Base-by-base conservation (phyloP, 2,888 invertebrate genomes). In the Cerceris ruficornis region DNA sequence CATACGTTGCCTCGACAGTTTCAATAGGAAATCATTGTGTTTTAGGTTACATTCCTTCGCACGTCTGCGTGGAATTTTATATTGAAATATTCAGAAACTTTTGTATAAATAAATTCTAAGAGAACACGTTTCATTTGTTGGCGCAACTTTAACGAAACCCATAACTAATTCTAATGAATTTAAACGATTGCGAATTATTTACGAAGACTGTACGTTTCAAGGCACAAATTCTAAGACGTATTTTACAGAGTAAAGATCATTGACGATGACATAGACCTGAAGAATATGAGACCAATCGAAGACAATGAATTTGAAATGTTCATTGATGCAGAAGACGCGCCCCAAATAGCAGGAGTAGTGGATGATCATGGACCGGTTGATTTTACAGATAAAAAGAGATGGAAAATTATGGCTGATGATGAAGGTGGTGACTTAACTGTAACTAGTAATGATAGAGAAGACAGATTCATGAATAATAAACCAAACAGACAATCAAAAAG, bases 261-360 rank as follows among this genome's bases (percentile, higher is more conserved):
- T 74, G 98, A 98, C 89, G 98, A 98, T 92, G 97, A 98, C 90
- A 92, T 96, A 62, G 95, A 96, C 82, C 84, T 95, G 5, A 94
- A 94, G 2, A 94, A 94, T 69, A 93, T 95, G 42, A 93, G 95
- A 46, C 92, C 95, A 0, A 91, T 95, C 0, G 94, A 95, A 28
- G 95, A 95, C 55, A 94, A 95, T 75, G 95, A 95, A 84, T 92
- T 95, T 52, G 95, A 96, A 67, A 94, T 96, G 2, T 94, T 95
- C 59, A 94, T 95, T 69, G 94, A 95, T 0, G 95, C 94, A n/a
- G 98, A 98, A 89, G 98, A 98, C 91, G 97, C 96, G 0, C 98
- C 98, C 0, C 96, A 96, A 91, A 96, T 98, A 80, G 98, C 96
- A 0, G 98, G 96, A 0, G 94, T 98, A 66, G 94, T 98, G 62